A percentile compares a stretch with the other conserved stretches of the same genome.
These are phyloP conservation scores for Chamaea fasciata DNA, from an alignment of 2,113 vertebrate genomes.

Conservation along the genomic window DNA sequence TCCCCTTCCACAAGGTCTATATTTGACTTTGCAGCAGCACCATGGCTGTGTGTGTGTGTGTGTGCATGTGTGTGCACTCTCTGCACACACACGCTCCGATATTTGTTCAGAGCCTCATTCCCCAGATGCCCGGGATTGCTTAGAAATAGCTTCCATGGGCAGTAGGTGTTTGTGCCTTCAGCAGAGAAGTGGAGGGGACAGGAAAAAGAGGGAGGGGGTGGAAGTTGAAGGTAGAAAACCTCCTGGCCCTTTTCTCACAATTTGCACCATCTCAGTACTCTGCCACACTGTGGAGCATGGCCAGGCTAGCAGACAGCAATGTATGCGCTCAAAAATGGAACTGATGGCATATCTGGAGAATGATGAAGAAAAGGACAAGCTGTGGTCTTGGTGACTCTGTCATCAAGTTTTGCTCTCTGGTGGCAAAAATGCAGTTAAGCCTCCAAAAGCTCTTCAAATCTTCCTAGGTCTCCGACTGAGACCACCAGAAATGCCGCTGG, in stretches of 20 bases:
- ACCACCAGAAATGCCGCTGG: neutral
- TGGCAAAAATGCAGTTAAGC: neutral
- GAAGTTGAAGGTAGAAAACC: conserved; percentile 42
- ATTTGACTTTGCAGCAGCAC: conserved; percentile 61
- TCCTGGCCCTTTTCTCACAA: neutral
- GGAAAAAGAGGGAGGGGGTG: neutral
- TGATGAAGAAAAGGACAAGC: neutral
- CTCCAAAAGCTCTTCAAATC: neutral
- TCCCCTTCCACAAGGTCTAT: conserved; percentile 57
- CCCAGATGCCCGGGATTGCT: conserved; percentile 52
- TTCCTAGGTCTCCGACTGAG: neutral
- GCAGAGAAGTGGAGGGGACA: neutral
- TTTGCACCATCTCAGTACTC: neutral
- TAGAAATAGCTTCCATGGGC: conserved; percentile 62
- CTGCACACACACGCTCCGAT: conserved; percentile 15
- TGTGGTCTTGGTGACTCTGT: neutral
- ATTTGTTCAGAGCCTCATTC: conserved; percentile 52
- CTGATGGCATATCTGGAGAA: neutral
- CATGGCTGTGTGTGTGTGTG: neutral
- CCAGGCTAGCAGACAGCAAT: neutral
- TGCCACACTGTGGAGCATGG: neutral
- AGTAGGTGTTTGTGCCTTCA: conserved; percentile 38
- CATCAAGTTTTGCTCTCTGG: neutral
- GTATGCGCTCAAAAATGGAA: fast-evolving
- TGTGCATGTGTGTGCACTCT: neutral